Conservation (phyloP, 2,113 vertebrate species). For the Lichenostomus cassidix region DNA sequence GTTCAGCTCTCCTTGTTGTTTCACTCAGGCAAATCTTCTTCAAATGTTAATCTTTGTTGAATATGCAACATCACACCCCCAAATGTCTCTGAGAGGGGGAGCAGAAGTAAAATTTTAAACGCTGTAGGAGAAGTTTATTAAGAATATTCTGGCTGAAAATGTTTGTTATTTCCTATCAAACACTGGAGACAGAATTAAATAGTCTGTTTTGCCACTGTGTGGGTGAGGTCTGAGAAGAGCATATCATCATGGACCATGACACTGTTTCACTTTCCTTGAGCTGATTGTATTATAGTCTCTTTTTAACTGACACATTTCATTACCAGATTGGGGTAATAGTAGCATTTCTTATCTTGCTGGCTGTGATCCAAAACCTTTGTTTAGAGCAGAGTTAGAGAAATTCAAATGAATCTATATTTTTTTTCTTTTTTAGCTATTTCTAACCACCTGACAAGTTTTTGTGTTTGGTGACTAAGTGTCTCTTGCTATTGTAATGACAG, state of each 20-base stretch:
- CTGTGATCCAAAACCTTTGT: not conserved
- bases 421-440: not conserved
- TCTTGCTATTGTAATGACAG: not conserved
- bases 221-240: not conserved
- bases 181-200: not conserved
- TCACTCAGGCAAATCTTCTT: not conserved
- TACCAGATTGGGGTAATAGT: not conserved
- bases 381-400: not conserved
- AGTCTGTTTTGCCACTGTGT: not conserved
- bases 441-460: not conserved
- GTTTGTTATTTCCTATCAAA: not conserved
- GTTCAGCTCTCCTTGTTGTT: not conserved
- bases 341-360: not conserved
- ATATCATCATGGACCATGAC: not conserved
- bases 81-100: slow-evolving; percentile 7
- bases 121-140: not conserved
- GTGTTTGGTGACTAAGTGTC: not conserved
- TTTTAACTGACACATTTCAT: not conserved
- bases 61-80: not conserved
- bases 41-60: not conserved
- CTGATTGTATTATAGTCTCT: not conserved
- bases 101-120: not conserved
- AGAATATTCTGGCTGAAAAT: not conserved
- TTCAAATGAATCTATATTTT: not conserved
- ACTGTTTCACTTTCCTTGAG: not conserved